phyloP scores from a whole-genome alignment of 2,113 vertebrate species.

The Platanista minor region DNA sequence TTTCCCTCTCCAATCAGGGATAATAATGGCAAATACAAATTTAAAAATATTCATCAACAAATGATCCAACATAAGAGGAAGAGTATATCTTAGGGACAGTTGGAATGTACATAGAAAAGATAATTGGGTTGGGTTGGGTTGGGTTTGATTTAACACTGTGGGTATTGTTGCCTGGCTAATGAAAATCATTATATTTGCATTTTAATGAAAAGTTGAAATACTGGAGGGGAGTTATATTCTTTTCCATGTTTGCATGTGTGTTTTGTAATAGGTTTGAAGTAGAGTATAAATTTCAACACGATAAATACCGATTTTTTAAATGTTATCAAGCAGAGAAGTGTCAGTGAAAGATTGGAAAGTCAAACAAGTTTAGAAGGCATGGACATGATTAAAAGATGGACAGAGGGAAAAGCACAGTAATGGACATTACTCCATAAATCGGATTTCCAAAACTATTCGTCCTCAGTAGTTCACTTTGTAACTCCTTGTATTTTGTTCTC shows the following conservation, averaged over 20 bases:
- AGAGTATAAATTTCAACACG: slow-evolving; percentile 68
- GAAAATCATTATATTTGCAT: slow-evolving; percentile 83
- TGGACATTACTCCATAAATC: background rate
- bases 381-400: background rate
- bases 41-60: slow-evolving; percentile 22
- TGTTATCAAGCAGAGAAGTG: slow-evolving; percentile 61
- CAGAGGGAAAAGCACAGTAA: background rate
- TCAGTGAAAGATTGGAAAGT: slow-evolving; percentile 58
- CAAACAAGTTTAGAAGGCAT: slow-evolving; percentile 35
- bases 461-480: slow-evolving; percentile 4
- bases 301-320: slow-evolving; percentile 50
- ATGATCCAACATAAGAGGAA: background rate
- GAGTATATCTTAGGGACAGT: background rate
- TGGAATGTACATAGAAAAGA: slow-evolving; percentile 43
- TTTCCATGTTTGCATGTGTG: slow-evolving; percentile 84
- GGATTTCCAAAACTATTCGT: background rate
- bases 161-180: slow-evolving; percentile 78
- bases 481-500: slow-evolving; percentile 59
- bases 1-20: slow-evolving; percentile 43
- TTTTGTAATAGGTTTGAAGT: slow-evolving; percentile 75
- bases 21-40: slow-evolving; percentile 47
- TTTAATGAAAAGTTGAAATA: slow-evolving; percentile 82
- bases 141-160: slow-evolving; percentile 52
- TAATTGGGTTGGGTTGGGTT: background rate
- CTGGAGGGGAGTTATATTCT: slow-evolving; percentile 49